Conservation (phyloP, 2,888 invertebrate genomes). For the Acronicta psi region DNA sequence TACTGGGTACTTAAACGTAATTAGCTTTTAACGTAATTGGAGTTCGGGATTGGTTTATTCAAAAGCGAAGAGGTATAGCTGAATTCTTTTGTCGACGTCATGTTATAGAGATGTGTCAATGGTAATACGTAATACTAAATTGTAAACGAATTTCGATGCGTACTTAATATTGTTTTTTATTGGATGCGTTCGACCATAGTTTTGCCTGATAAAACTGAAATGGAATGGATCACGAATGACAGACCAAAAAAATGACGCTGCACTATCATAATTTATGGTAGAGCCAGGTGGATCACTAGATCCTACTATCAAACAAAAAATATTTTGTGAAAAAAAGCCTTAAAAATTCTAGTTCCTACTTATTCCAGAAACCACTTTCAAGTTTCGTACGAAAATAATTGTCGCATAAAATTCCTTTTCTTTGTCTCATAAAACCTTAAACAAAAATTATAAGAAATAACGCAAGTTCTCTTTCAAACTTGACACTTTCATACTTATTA, state of each 20-base stretch:
- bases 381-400: conserved; percentile 19
- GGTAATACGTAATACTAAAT: conserved; percentile 21
- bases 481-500: conserved; percentile 73
- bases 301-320: background rate
- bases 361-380: conserved; percentile 24
- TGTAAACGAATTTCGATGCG: too few relatives aligned
- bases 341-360: background rate
- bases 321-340: conserved; percentile 13
- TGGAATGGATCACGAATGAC: too few relatives aligned
- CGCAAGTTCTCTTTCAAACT: conserved; percentile 49
- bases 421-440: conserved; percentile 4
- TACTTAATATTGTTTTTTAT: too few relatives aligned
- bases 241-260: too few relatives aligned
- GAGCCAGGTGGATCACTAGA: too few relatives aligned
- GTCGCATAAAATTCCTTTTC: too few relatives aligned
- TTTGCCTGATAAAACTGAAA: background rate
- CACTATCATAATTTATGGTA: too few relatives aligned
- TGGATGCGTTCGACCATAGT: too few relatives aligned
- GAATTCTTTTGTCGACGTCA: conserved; percentile 31
- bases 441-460: conserved; percentile 30
- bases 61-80: conserved; percentile 35
- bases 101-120: conserved; percentile 67
- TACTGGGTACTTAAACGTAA: conserved; percentile 50
- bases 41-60: conserved; percentile 34
- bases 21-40: conserved; percentile 58